Conservation (phyloP, 2,888 invertebrate species). For the Digitonthophagus gazella region DNA sequence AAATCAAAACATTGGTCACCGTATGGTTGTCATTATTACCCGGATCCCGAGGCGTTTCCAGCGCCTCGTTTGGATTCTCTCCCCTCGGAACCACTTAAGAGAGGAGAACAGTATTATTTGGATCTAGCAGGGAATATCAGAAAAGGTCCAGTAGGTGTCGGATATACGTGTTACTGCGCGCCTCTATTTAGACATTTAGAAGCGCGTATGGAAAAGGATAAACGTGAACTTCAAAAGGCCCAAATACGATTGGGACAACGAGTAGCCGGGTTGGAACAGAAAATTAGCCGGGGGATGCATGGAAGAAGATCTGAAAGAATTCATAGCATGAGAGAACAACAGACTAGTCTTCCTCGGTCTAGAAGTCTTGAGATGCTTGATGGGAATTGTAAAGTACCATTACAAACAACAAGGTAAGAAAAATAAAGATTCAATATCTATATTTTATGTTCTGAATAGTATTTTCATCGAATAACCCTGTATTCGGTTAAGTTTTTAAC, state of each 20-base stretch:
- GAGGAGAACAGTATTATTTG: slow-evolving; percentile 91
- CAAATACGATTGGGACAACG: slow-evolving; percentile 78
- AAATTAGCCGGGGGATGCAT: slow-evolving; percentile 61
- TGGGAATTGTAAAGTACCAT: slow-evolving; percentile 37
- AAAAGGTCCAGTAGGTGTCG: slow-evolving; percentile 93
- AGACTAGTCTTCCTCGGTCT: slow-evolving; percentile 63
- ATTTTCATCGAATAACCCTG: too few species aligned
- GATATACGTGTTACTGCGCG: slow-evolving; percentile 90
- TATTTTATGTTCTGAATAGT: too few species aligned
- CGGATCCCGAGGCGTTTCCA: slow-evolving; percentile 81
- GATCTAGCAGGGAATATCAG: slow-evolving; percentile 93
- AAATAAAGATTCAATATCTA: neutral
- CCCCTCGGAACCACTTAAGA: slow-evolving; percentile 79
- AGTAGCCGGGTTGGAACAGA: slow-evolving; percentile 75
- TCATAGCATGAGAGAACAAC: slow-evolving; percentile 56
- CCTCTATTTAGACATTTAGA: slow-evolving; percentile 89
- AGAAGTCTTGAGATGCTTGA: slow-evolving; percentile 71
- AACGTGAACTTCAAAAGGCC: slow-evolving; percentile 75
- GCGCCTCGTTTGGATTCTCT: slow-evolving; percentile 81
- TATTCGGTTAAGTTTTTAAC: too few species aligned
- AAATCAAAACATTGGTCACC: slow-evolving; percentile 69
- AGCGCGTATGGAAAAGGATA: slow-evolving; percentile 76
- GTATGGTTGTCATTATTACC: slow-evolving; percentile 89
- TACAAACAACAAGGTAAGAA: slow-evolving; percentile 44
- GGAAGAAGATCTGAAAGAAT: slow-evolving; percentile 59